Evolutionary conservation across 2,797 vertebrate species (phyloP), one percentile per base, ranked within the genome.

Genomic region (Distichodus sexfasciatus): DNA sequence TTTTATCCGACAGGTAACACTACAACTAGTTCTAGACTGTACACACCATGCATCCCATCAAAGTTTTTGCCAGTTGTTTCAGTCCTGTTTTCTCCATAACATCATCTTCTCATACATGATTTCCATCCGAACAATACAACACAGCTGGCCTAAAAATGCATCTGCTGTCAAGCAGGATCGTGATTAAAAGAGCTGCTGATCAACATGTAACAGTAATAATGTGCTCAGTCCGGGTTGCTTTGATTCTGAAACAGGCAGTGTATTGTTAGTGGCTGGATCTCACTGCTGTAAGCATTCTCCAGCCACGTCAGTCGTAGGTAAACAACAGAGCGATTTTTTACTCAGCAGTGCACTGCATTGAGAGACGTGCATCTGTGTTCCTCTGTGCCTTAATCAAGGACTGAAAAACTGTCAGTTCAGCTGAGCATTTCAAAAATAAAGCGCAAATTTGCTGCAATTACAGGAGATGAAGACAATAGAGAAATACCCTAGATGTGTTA

Each of bases 311-410:
- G 66, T 46, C 41, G 24, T 33, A 41, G n/a, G 31, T 64, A 64
- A 71, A 71, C 59, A 57, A 64, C 53, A 4, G 31, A 40, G 69
- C 48, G 63, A 47, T 71, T 57, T 31, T 33, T 63, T 69, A 60
- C 64, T 57, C 50, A 71, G 12, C 60, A 64, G 51, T 50, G 29
- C 15, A 15, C 35, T 28, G 15, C 40, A 55, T 54, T 36, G 41
- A 58, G 43, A 44, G 36, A 29, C 38, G n/a, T n/a, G 43, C 48
- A 69, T 36, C 46, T 69, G 66, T 23, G 31, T 57, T 29, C 26
- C 63, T 55, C 38, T 62, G 21, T 9, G 47, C 47, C 58, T 54
- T 46, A 21, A 63, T 61, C 46, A 43, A 36, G 19, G 26, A 38
- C n/a, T 9, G 48, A 15, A 44, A 46, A 40, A 62, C 19, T 28